Evolutionary conservation across 1,140 invertebrate species (phyloP).

Genomic region (Drosophila parabipectinata): DNA sequence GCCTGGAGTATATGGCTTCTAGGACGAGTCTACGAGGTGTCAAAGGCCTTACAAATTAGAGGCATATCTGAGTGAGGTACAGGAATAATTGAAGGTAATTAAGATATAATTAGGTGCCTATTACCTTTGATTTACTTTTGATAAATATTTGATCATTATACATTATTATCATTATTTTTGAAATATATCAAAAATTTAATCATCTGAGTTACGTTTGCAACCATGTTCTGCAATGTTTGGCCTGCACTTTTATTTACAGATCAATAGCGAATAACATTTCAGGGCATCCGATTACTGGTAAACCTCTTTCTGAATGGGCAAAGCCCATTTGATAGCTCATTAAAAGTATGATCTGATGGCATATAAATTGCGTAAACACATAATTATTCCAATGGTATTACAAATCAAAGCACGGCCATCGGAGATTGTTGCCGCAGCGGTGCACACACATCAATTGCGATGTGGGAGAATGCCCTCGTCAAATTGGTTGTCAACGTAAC

Average conservation of each 20-base stretch:
- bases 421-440: constrained; percentile 21
- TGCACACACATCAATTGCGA: constrained; percentile 31
- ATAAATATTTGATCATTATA: background rate
- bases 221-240: background rate
- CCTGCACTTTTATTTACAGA: background rate
- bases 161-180: no score
- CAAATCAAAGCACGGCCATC: constrained; percentile 40
- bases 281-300: background rate
- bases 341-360: constrained; percentile 9
- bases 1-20: constrained; percentile 2
- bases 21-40: constrained; percentile 24
- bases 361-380: constrained; percentile 45
- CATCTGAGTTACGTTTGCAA: no score
- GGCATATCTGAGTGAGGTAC: background rate
- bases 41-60: constrained; percentile 22
- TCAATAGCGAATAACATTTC: background rate
- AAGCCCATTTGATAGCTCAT: constrained; percentile 6
- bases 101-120: no score
- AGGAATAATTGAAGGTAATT: background rate
- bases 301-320: constrained; percentile 2
- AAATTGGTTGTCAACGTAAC: constrained; percentile 56
- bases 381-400: constrained; percentile 45
- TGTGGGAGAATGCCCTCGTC: constrained; percentile 48
- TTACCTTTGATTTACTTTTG: background rate
- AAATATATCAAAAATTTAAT: no score